Evolutionary conservation across 1,140 invertebrate species (phyloP).

Genomic region (Goniozus legneri): DNA sequence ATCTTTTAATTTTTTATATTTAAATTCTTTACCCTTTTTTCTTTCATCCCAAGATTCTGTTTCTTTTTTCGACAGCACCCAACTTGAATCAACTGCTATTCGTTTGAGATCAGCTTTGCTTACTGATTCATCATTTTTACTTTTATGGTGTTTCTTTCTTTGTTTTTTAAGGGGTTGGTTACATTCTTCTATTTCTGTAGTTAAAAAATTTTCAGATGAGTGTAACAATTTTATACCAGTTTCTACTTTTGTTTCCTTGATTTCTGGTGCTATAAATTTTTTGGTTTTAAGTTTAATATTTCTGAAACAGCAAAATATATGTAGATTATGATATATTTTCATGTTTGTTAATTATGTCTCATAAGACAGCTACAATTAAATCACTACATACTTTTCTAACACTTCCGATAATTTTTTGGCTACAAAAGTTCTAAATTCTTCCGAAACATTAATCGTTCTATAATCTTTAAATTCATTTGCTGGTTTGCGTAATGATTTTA

Average conservation of each 20-base stretch:
- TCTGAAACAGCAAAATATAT: slow-evolving; percentile 14
- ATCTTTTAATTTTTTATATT: slow-evolving; percentile 35
- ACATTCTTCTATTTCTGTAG: slow-evolving; percentile 5
- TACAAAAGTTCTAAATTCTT: slow-evolving; percentile 29
- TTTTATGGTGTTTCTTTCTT: slow-evolving; percentile 12
- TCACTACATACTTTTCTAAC: slow-evolving; percentile 28
- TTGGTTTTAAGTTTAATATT: slow-evolving; percentile 11
- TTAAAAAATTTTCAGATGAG: slow-evolving; percentile 19
- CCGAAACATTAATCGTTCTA: slow-evolving; percentile 26
- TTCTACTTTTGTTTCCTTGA: slow-evolving; percentile 1
- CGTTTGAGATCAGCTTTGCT: slow-evolving; percentile 24
- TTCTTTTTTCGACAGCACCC: slow-evolving; percentile 30
- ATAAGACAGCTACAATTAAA: too few relatives aligned
- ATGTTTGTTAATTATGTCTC: background rate
- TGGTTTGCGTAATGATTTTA: slow-evolving; percentile 7
- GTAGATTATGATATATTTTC: background rate
- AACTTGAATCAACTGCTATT: slow-evolving; percentile 28
- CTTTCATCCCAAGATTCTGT: slow-evolving; percentile 31
- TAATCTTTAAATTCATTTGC: slow-evolving; percentile 16
- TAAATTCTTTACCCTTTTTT: slow-evolving; percentile 30
- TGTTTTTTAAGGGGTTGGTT: background rate
- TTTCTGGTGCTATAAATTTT: slow-evolving; percentile 1
- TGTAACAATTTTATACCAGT: slow-evolving; percentile 34
- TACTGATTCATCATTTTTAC: slow-evolving; percentile 12
- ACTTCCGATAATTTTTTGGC: slow-evolving; percentile 31